Evolutionary conservation across 1,140 invertebrate genomes (phyloP).

Genomic region (Neodiprion virginianus): DNA sequence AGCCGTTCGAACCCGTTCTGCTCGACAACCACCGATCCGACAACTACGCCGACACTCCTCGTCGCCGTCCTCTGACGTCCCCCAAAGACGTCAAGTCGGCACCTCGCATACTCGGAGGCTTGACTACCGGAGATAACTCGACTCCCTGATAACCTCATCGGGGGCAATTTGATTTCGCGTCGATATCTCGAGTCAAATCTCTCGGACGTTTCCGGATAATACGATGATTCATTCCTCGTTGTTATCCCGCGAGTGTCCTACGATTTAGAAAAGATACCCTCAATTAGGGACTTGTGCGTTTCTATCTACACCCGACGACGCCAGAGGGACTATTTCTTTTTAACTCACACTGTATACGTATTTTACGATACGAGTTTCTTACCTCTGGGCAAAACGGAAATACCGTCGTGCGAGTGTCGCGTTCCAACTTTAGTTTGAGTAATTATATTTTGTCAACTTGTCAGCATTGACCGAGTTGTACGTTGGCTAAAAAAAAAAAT

Average conservation of each 20-base stretch:
- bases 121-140: conserved; percentile 57
- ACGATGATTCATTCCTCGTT: too few species aligned
- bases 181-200: too few species aligned
- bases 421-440: conserved; percentile 1
- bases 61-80: conserved; percentile 55
- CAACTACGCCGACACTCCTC: conserved; percentile 46
- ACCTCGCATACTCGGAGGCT: conserved; percentile 52
- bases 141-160: neutral
- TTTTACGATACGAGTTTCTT: neutral
- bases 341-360: neutral
- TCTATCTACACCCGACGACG: neutral
- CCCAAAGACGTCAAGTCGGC: conserved; percentile 56
- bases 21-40: conserved; percentile 32
- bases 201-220: too few species aligned
- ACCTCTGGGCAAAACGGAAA: neutral
- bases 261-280: neutral
- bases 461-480: neutral
- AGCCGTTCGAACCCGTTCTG: neutral
- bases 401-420: neutral
- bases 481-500: neutral
- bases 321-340: neutral
- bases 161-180: neutral
- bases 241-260: too few species aligned
- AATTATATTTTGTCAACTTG: conserved; percentile 15
- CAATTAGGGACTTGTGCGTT: neutral